Base-by-base conservation (phyloP, 2,888 invertebrate genomes). In the Cheilosia urbana region DNA sequence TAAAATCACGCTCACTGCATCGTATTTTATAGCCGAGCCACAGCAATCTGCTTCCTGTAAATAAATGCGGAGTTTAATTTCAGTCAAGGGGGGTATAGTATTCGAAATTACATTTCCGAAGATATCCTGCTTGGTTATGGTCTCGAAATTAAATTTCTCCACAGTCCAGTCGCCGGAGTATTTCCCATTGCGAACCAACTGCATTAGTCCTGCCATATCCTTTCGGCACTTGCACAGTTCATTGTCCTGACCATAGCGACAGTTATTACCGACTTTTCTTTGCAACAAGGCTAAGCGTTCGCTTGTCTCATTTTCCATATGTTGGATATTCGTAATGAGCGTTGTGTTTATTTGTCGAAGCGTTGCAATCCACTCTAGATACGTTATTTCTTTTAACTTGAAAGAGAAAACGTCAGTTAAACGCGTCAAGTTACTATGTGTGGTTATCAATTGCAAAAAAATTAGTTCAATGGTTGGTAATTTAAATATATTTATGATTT, bases 381-480 rank as follows among this genome's bases (percentile, higher is more conserved):
- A 95, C 90, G 95, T 93, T 47, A 93, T 92, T 87, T 95, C 92
- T 91, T 96, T 95, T 88, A 94, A 92, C 96, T 96, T 89, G 5
- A 91, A 90, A 81, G 68, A 62, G 24, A 66, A 47, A 73, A 68
- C 30, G 37, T 0, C 24, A 21, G 6, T 30, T 2, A 19, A 30
- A n/a, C 17, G 9, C 11, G 21, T 21, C 1, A 21, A 19, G 15
- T 15, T 13, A 37, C 11, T 13, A 13, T 37, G 34, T 0, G 3
- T 11, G 1, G 3, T 11, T 13, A 4, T 37, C 37, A 37, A 0
- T 13, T 34, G 34, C 11, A 11, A 37, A 11, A 13, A 1, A 4
- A 37, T 13, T 2, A 2, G 7, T 7, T 30, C 6, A 2, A 9
- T 9, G 9, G 30, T 30, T 30, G 9, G 9, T 9, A 30, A 30